Base-by-base conservation (phyloP, 2,797 vertebrate genomes). In the Melanotaenia trifasciata region DNA sequence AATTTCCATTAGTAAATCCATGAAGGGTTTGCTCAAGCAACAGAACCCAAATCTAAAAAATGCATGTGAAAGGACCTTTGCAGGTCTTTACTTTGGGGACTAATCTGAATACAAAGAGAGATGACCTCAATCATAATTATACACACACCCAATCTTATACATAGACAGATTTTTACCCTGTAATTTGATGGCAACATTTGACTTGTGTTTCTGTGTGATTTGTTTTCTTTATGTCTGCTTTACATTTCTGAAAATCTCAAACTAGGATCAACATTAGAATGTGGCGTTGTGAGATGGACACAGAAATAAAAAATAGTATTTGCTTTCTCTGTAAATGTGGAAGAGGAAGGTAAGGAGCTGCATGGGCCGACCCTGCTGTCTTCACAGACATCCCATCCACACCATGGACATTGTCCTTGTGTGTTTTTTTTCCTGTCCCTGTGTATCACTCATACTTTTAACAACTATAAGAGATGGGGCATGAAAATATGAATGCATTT, bases 1-100 rank as follows among this genome's bases (percentile, higher is more conserved):
- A 72, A 64, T 79, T 74, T 64, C 68, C 70, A 57, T 74, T 64
- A 67, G 70, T 47, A 80, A 86, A 81, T 78, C 81, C 72, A 32
- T 68, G 43, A 70, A 12, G 40, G 69, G 22, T 59, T 77, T 73
- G 63, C 58, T 63, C 64, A 61, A 72, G 50, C 16, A 10, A 64
- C 65, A 36, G 10, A 83, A 71, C 24, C 61, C 8, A 82, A 85
- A 86, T 85, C 83, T 80, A 74, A 63, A 65, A 76, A 62, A 79
- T 81, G 64, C 72, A 74, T 4, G n/a, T 69, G 72, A 26, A 13
- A 54, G 64, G 60, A 75, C 61, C 61, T 75, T 72, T 70, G 67
- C 74, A 65, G 66, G 67, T 51, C 56, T 65, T 56, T 77, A 33
- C 51, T 79, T 45, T 63, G 45, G 38, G 67, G 83, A 87, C 85